A percentile compares a stretch with the other conserved stretches of the same genome.
Conservation (phyloP, 2,888 invertebrate genomes). For the Folsomia manolachei region DNA sequence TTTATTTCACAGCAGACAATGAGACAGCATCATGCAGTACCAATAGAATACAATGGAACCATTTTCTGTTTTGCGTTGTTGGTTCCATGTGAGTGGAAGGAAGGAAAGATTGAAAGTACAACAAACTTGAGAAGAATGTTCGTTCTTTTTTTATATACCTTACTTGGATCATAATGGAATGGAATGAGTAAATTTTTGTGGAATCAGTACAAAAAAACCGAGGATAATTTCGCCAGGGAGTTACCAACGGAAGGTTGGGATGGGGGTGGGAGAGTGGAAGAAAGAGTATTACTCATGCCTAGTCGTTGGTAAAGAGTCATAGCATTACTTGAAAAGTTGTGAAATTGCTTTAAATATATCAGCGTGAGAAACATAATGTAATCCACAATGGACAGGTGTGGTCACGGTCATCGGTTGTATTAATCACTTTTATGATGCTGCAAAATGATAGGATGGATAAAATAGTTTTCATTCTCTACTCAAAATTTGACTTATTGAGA, state of each 20-base stretch:
- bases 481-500: no score
- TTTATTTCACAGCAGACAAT: background rate
- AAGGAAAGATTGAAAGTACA: background rate
- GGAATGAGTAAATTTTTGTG: conserved; percentile 2
- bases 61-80: no score
- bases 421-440: no score
- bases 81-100: background rate
- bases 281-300: background rate
- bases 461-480: no score
- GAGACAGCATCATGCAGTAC: background rate
- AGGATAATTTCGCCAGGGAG: background rate
- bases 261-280: background rate
- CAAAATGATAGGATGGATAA: no score
- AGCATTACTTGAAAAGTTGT: no score
- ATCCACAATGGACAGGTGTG: no score
- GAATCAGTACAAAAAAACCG: background rate
- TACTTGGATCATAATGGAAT: background rate
- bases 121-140: background rate
- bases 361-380: no score
- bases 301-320: background rate
- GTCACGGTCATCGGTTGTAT: no score
- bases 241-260: no score
- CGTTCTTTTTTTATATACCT: background rate
- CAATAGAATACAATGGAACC: no score
- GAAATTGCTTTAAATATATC: no score